Evolutionary conservation across 2,113 vertebrate genomes (phyloP).

Genomic region (Xenopus laevis): DNA sequence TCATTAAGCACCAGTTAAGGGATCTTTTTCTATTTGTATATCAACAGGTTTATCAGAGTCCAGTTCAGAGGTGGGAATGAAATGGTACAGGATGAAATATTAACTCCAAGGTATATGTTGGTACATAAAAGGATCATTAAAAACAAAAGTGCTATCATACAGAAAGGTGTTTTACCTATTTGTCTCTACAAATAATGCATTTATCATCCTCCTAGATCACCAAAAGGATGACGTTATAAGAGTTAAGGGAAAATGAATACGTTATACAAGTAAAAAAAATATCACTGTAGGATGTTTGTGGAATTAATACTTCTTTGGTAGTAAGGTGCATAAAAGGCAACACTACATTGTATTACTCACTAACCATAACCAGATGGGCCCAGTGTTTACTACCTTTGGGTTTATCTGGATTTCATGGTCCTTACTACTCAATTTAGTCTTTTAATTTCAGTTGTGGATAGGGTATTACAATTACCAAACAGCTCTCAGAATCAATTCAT

Average conservation of each 20-base stretch:
- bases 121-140: conserved; percentile 1
- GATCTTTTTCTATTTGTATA: conserved; percentile 21
- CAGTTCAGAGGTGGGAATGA: conserved; percentile 8
- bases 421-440: neutral
- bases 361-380: neutral
- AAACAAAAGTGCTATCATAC: neutral
- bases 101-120: conserved; percentile 10
- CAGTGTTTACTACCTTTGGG: neutral
- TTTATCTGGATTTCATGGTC: neutral
- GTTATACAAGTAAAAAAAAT: conserved; percentile 35
- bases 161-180: neutral
- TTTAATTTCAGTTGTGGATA: neutral
- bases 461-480: neutral
- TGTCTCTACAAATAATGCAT: neutral
- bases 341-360: too few species aligned
- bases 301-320: conserved; percentile 55
- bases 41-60: conserved; percentile 28
- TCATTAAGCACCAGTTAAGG: conserved; percentile 49
- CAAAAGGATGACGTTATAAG: neutral
- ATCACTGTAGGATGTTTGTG: conserved; percentile 44
- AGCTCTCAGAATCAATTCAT: neutral
- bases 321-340: conserved; percentile 52
- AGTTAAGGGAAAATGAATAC: conserved; percentile 1
- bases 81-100: conserved; percentile 11
- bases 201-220: neutral